Conservation (phyloP, 2,888 invertebrate genomes). For the Folsomia manolachei region DNA sequence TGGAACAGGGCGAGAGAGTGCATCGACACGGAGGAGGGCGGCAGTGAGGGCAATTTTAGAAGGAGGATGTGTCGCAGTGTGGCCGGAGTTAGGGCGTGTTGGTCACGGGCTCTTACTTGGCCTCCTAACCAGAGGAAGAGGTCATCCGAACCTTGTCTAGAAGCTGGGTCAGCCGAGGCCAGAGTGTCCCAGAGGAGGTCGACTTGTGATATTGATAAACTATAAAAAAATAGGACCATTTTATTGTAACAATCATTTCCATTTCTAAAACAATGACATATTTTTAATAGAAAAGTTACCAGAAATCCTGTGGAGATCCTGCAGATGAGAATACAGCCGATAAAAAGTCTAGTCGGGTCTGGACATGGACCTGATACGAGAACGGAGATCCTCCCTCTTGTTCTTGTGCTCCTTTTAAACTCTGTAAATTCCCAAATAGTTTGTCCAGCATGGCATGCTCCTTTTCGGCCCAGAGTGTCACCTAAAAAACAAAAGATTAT, state of each 20-base stretch:
- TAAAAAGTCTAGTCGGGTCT: constrained; percentile 85
- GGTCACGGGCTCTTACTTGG: constrained; percentile 82
- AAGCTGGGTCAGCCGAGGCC: constrained; percentile 68
- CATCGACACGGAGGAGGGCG: constrained; percentile 87
- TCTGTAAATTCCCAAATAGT: constrained; percentile 82
- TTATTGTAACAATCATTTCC: too few relatives aligned
- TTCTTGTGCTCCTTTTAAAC: constrained; percentile 62
- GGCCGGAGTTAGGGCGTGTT: constrained; percentile 84
- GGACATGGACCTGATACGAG: constrained; percentile 80
- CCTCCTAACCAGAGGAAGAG: constrained; percentile 89
- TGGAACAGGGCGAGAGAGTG: constrained; percentile 86
- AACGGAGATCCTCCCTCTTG: constrained; percentile 58
- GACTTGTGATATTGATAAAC: constrained; percentile 82
- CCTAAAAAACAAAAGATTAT: constrained; percentile 49
- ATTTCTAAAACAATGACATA: too few relatives aligned
- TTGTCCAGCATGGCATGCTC: constrained; percentile 90
- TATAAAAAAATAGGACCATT: too few relatives aligned
- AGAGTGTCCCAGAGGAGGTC: constrained; percentile 89
- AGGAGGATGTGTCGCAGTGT: constrained; percentile 82
- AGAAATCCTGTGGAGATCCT: constrained; percentile 84
- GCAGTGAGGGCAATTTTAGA: constrained; percentile 81
- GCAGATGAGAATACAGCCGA: constrained; percentile 87
- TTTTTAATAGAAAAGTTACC: too few relatives aligned
- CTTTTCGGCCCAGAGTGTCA: constrained; percentile 89
- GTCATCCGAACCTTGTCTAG: constrained; percentile 88